These are phyloP conservation scores for Tenthredo scrophulariae DNA, from an alignment of 2,888 invertebrate species.

Conservation along the genomic window DNA sequence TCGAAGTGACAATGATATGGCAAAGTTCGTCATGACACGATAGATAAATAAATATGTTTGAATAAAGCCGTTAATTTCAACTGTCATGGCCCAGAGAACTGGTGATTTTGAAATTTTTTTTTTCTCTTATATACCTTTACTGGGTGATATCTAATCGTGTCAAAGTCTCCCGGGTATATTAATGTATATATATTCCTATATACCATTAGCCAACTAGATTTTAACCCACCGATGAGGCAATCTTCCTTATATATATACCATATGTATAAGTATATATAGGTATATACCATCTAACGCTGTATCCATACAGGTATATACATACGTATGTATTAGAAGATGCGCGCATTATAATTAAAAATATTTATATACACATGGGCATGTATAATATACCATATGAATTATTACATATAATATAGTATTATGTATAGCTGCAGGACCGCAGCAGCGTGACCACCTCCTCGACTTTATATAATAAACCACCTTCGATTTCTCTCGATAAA, in stretches of 20 bases:
- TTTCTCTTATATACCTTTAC: background rate
- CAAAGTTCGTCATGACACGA: no score
- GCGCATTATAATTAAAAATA: background rate
- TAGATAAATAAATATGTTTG: background rate
- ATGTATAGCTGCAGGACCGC: background rate
- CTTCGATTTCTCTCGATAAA: constrained; percentile 51
- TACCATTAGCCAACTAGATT: background rate
- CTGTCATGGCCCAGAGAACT: background rate
- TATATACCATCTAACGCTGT: background rate
- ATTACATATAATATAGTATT: background rate
- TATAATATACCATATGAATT: background rate
- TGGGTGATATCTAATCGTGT: constrained; percentile 33
- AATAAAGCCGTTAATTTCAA: background rate
- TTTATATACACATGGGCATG: background rate
- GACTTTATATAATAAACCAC: constrained; percentile 39
- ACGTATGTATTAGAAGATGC: background rate
- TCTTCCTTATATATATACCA: background rate
- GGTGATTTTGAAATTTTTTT: constrained; percentile 1
- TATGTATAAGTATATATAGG: background rate
- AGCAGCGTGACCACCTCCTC: background rate
- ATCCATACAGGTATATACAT: no score
- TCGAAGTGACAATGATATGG: no score
- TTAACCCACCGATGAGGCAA: constrained; percentile 10
- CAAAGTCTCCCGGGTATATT: background rate
- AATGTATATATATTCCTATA: background rate